phyloP scores from a whole-genome alignment of 2,797 vertebrate genomes.

The Eremophila alpestris region DNA sequence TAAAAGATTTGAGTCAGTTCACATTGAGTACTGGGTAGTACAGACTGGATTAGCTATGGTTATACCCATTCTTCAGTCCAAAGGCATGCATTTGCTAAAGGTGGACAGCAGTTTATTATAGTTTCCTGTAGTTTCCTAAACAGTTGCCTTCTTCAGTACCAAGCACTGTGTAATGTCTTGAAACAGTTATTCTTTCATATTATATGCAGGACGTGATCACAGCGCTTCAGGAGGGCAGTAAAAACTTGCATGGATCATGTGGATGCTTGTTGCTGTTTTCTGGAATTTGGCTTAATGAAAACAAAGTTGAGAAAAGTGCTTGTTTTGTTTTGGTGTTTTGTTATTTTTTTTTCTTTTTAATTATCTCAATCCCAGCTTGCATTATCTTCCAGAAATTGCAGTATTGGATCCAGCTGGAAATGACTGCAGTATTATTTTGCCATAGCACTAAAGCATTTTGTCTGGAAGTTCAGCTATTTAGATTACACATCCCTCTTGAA shows the following conservation, averaged over 20 bases:
- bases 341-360: background rate
- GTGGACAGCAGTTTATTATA: background rate
- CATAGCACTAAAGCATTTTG: background rate
- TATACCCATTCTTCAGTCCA: background rate
- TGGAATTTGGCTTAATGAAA: slow-evolving; percentile 8
- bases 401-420: slow-evolving; percentile 1
- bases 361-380: background rate
- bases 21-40: background rate
- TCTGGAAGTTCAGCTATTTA: background rate
- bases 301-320: background rate
- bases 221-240: background rate
- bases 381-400: slow-evolving; percentile 12
- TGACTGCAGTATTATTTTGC: background rate
- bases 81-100: background rate
- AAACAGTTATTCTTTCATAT: slow-evolving; percentile 15
- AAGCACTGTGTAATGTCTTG: background rate
- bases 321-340: background rate
- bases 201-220: background rate
- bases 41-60: background rate
- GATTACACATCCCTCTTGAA: background rate
- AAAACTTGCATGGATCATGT: background rate
- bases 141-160: background rate
- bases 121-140: background rate
- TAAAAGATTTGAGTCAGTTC: background rate
- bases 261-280: background rate